Evolutionary conservation across 2,888 invertebrate genomes (phyloP).

Genomic region (Octonoba sinensis): DNA sequence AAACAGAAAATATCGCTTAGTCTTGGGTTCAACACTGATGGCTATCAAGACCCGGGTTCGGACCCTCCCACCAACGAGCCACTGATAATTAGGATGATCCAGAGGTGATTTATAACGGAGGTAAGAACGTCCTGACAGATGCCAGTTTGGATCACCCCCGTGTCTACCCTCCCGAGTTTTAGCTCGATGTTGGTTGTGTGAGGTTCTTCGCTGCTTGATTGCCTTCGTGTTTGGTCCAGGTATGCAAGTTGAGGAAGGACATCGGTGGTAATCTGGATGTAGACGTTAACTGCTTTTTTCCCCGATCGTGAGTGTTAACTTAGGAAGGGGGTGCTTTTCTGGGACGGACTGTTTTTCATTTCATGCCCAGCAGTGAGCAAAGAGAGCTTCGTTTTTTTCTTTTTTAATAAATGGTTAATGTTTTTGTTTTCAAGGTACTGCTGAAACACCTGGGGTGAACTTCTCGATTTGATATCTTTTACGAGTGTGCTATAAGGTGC

Average conservation of each 20-base stretch:
- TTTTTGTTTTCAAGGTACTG: too few species aligned
- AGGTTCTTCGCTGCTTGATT: not conserved
- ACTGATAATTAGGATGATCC: conserved; percentile 62
- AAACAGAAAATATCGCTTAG: conserved; percentile 62
- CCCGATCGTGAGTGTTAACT: not conserved
- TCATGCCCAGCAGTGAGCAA: too few species aligned
- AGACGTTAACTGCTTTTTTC: not conserved
- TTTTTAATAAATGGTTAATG: too few species aligned
- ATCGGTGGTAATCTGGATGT: not conserved
- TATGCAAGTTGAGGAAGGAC: not conserved
- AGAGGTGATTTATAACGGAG: conserved; percentile 60
- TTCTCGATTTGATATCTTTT: too few species aligned
- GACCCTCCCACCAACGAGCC: conserved; percentile 58
- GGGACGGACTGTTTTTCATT: not conserved
- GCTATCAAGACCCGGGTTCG: conserved; percentile 37
- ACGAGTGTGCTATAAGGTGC: too few species aligned
- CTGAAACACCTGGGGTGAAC: too few species aligned
- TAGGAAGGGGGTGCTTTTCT: not conserved
- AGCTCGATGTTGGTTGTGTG: not conserved
- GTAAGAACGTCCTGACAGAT: conserved; percentile 53
- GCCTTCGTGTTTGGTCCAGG: not conserved
- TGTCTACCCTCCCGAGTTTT: not conserved
- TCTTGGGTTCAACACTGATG: conserved; percentile 55
- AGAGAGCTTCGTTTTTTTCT: too few species aligned
- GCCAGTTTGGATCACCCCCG: conserved; percentile 33